Conservation (phyloP, 1,140 invertebrate genomes). For the Copidosoma floridanum region DNA sequence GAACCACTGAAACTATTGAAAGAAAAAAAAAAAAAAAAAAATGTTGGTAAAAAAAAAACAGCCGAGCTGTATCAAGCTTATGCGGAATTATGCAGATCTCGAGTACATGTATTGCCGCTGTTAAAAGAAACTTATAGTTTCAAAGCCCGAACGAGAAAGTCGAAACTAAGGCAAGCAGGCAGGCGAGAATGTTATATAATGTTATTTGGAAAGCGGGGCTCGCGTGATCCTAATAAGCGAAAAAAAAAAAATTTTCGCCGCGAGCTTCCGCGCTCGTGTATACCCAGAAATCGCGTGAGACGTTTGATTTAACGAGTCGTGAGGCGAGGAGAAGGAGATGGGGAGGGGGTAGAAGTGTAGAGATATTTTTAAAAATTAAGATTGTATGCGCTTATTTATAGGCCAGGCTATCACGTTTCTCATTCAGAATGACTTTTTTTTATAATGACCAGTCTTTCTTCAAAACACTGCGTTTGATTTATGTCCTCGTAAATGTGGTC, state of each 20-base stretch:
- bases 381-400: neutral
- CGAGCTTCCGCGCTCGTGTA: neutral
- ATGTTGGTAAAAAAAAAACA: too few species aligned
- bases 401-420: neutral
- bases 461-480: too few species aligned
- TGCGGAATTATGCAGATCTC: too few species aligned
- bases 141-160: neutral
- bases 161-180: conserved; percentile 3
- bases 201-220: neutral
- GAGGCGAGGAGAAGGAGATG: too few species aligned
- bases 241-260: neutral
- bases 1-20: too few species aligned
- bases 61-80: too few species aligned
- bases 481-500: too few species aligned
- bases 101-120: neutral
- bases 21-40: too few species aligned
- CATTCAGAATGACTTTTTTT: too few species aligned
- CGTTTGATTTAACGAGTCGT: neutral
- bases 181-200: too few species aligned
- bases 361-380: neutral
- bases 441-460: too few species aligned
- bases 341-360: too few species aligned
- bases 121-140: neutral
- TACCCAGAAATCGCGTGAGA: neutral
- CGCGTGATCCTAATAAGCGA: conserved; percentile 1